Percentiles rank a stretch among this genome's conserved stretches.
phyloP scores from a whole-genome alignment of 2,888 invertebrate genomes.

The Papilio elwesi region DNA sequence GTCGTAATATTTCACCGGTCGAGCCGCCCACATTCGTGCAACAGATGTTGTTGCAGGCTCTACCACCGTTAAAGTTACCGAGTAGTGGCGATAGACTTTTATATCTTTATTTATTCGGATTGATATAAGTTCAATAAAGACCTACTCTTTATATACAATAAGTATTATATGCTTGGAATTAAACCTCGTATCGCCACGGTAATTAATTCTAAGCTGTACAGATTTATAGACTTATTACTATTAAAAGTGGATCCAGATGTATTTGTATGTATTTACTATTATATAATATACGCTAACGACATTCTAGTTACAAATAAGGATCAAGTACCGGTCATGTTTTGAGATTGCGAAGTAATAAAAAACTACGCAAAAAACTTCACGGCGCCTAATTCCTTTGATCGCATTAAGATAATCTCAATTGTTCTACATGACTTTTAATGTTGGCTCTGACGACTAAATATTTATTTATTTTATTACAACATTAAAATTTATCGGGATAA shows the following conservation, averaged over 20 bases:
- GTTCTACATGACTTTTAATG: conserved; percentile 8
- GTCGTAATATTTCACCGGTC: no score
- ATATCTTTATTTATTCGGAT: no score
- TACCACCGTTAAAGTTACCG: no score
- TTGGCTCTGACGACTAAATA: not conserved
- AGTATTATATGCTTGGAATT: no score
- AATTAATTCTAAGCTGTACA: not conserved
- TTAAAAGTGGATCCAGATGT: not conserved
- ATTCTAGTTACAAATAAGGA: conserved; percentile 24
- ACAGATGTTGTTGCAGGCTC: no score
- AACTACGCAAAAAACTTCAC: conserved; percentile 29
- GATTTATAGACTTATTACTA: not conserved
- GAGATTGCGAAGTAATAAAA: conserved; percentile 14
- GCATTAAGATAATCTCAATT: conserved; percentile 32
- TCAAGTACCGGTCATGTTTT: conserved; percentile 22
- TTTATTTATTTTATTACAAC: not conserved
- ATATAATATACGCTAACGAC: conserved; percentile 16
- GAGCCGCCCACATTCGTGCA: no score
- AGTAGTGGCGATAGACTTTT: no score
- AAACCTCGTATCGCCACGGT: no score
- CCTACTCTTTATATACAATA: no score
- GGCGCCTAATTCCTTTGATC: conserved; percentile 32
- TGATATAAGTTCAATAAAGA: no score
- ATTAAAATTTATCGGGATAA: no score
- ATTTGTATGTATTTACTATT: not conserved